Percentiles rank a stretch among this genome's conserved stretches.
These are phyloP conservation scores for Drosophila miranda DNA, from an alignment of 1,140 invertebrate genomes.

Conservation along the genomic window DNA sequence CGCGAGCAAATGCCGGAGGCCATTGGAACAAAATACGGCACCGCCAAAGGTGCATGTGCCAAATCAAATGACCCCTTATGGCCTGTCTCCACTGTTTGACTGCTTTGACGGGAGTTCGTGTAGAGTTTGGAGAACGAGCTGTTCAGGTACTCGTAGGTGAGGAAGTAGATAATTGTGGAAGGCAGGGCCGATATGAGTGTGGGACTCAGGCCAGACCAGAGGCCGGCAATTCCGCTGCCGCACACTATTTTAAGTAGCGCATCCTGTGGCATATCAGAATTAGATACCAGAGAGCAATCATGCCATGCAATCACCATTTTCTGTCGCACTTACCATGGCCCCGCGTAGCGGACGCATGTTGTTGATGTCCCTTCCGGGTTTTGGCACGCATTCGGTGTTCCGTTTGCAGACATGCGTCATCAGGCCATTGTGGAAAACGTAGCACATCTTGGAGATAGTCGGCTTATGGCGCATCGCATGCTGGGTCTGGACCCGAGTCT, in stretches of 20 bases:
- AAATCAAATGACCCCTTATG: not conserved
- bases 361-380: slow-evolving; percentile 81
- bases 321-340: slow-evolving; percentile 88
- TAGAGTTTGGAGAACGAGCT: slow-evolving; percentile 85
- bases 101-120: slow-evolving; percentile 47
- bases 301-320: too few species aligned
- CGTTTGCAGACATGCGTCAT: slow-evolving; percentile 98
- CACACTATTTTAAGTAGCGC: slow-evolving; percentile 95
- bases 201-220: slow-evolving; percentile 98
- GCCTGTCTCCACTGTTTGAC: not conserved
- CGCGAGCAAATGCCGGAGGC: slow-evolving; percentile 92
- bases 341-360: slow-evolving; percentile 92
- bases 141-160: slow-evolving; percentile 96
- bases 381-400: slow-evolving; percentile 84
- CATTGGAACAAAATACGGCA: slow-evolving; percentile 89
- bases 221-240: slow-evolving; percentile 92
- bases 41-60: not conserved
- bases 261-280: slow-evolving; percentile 86
- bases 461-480: slow-evolving; percentile 91
- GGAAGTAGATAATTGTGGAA: slow-evolving; percentile 98
- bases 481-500: slow-evolving; percentile 97
- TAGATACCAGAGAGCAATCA: slow-evolving; percentile 51
- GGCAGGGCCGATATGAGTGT: slow-evolving; percentile 97
- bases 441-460: slow-evolving; percentile 94
- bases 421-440: slow-evolving; percentile 98